These are phyloP conservation scores for Silurus meridionalis DNA, from an alignment of 2,113 vertebrate genomes.

Conservation along the genomic window DNA sequence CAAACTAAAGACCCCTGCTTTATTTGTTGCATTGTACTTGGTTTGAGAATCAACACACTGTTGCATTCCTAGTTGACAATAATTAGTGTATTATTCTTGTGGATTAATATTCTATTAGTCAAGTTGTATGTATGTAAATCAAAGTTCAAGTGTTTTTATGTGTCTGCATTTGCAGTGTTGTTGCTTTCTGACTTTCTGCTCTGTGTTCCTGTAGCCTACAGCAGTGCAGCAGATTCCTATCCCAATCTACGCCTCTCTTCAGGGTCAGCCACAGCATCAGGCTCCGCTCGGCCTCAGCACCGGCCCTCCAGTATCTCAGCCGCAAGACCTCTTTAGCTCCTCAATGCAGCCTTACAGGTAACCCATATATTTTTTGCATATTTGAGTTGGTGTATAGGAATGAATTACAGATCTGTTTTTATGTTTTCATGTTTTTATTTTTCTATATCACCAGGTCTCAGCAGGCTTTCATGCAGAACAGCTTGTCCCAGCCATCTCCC, in stretches of 20 bases:
- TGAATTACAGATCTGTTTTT: no score
- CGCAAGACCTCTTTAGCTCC: slow-evolving; percentile 92
- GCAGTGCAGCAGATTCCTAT: slow-evolving; percentile 97
- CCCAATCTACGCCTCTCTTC: slow-evolving; percentile 93
- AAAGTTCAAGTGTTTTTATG: background rate
- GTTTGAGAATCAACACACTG: no score
- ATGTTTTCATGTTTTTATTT: background rate
- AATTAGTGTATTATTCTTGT: background rate
- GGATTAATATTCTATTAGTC: no score
- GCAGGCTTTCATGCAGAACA: slow-evolving; percentile 96
- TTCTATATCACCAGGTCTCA: slow-evolving; percentile 79
- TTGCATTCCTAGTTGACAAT: no score
- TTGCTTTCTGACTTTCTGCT: background rate
- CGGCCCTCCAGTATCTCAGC: slow-evolving; percentile 91
- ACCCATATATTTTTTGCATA: background rate
- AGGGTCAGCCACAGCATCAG: slow-evolving; percentile 89
- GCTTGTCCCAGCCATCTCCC: slow-evolving; percentile 88
- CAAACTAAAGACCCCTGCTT: no score
- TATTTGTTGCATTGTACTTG: no score
- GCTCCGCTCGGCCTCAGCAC: slow-evolving; percentile 86
- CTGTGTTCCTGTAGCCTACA: slow-evolving; percentile 72
- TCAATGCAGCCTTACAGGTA: slow-evolving; percentile 93
- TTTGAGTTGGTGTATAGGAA: background rate
- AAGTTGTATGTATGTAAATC: background rate
- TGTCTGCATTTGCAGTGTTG: background rate